Evolutionary conservation across 2,888 invertebrate genomes (phyloP).

Genomic region (Stomorhina lunata): DNA sequence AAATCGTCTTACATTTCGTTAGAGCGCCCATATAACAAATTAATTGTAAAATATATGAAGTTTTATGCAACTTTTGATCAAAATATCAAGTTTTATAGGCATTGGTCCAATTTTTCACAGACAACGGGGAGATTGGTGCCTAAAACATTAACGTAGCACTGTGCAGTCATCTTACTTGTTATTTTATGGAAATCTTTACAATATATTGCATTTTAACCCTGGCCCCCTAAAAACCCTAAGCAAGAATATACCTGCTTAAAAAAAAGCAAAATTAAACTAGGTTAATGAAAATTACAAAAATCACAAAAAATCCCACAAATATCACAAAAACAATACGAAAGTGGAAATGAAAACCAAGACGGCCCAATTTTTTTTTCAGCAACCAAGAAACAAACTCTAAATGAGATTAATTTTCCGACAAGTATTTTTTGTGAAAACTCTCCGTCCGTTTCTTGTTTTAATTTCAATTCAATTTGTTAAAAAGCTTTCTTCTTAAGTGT

Average conservation of each 20-base stretch:
- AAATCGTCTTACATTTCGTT: no score
- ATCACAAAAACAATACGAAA: not conserved
- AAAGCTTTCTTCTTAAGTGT: conserved; percentile 59
- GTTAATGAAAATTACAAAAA: conserved; percentile 60
- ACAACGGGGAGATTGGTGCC: no score
- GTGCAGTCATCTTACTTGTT: no score
- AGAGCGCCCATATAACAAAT: no score
- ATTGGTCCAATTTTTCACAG: no score
- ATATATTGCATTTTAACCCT: no score
- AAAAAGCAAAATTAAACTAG: conserved; percentile 43
- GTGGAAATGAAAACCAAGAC: conserved; percentile 12
- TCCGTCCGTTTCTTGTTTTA: conserved; percentile 32
- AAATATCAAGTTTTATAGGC: no score
- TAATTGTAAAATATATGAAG: no score
- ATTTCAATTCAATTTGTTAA: conserved; percentile 67
- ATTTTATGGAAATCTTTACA: no score
- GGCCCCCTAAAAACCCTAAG: not conserved
- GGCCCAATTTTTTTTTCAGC: not conserved
- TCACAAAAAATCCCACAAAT: not conserved
- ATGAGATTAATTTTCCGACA: conserved; percentile 43
- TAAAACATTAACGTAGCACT: no score
- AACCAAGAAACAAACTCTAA: conserved; percentile 1
- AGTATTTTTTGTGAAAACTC: conserved; percentile 16
- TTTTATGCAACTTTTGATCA: no score
- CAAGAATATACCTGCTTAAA: not conserved